A percentile compares a stretch with the other conserved stretches of the same genome.
Evolutionary conservation across 2,797 vertebrate genomes (phyloP).

Genomic region (Amazona finschi): DNA sequence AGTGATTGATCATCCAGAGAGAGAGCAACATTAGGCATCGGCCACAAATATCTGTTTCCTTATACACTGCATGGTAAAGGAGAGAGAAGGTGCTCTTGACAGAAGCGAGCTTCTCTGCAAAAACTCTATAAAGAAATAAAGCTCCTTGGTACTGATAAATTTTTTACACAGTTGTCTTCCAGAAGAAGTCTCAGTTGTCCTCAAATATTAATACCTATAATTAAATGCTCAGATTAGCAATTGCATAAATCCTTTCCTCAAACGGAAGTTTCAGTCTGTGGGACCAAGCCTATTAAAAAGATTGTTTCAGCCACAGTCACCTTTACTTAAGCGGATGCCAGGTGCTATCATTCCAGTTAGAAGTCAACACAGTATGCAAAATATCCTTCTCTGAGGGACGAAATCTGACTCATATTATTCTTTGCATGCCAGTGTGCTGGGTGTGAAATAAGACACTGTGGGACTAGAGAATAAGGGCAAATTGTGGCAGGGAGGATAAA

Average conservation of each 20-base stretch:
- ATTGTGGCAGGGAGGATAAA: neutral
- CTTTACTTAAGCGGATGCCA: slow-evolving; percentile 5
- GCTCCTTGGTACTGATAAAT: neutral
- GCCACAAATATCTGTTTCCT: neutral
- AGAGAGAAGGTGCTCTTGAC: neutral
- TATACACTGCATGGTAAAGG: rapidly evolving
- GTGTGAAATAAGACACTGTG: neutral
- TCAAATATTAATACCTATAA: slow-evolving; percentile 45
- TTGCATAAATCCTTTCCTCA: neutral
- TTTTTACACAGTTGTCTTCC: slow-evolving; percentile 21
- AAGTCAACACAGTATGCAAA: neutral
- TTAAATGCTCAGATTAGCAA: slow-evolving; percentile 17
- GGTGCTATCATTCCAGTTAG: neutral
- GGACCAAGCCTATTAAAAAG: neutral
- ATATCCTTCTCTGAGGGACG: neutral
- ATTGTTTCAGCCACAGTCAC: slow-evolving; percentile 12
- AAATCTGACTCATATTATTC: neutral
- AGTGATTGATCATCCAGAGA: neutral
- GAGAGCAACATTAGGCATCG: neutral
- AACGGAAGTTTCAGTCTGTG: neutral
- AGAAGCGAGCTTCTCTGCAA: neutral
- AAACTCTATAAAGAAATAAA: neutral
- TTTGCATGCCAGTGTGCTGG: neutral
- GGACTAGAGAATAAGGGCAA: neutral
- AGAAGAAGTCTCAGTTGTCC: slow-evolving; percentile 19